phyloP scores from a whole-genome alignment of 2,113 vertebrate genomes.

The Tetraodon nigroviridis region DNA sequence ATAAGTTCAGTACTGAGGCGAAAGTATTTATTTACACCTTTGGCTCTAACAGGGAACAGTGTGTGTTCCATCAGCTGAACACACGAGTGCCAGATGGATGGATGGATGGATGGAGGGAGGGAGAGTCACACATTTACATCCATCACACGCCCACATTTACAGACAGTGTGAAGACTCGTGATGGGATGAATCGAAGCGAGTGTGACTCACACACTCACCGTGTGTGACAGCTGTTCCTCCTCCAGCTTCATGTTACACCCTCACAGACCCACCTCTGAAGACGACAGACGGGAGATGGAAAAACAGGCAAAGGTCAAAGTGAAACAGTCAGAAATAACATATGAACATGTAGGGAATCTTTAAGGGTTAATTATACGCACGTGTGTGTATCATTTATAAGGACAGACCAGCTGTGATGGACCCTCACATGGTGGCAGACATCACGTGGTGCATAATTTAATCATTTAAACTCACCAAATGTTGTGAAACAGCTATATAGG shows the following conservation, averaged over 20 bases:
- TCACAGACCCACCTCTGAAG: neutral
- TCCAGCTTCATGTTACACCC: neutral
- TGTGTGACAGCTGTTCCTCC: constrained; percentile 7
- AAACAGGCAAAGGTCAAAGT: neutral
- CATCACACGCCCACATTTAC: constrained; percentile 5
- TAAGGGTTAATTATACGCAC: too few relatives aligned
- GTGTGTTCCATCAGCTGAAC: neutral
- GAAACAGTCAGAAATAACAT: neutral
- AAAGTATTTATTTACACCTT: neutral
- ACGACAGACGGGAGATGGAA: neutral
- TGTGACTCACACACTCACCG: constrained; percentile 26
- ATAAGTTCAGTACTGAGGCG: neutral
- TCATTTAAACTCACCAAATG: neutral
- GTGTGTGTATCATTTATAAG: too few relatives aligned
- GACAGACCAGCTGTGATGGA: too few relatives aligned
- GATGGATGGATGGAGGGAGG: neutral
- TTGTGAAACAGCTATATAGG: neutral
- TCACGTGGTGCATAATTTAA: neutral
- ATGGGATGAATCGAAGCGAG: constrained; percentile 17
- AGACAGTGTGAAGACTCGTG: constrained; percentile 15
- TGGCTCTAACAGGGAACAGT: neutral
- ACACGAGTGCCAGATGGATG: constrained; percentile 11
- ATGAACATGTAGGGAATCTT: too few relatives aligned
- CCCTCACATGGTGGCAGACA: neutral
- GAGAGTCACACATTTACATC: neutral